Evolutionary conservation across 2,797 vertebrate genomes (phyloP).

Genomic region (Alcedo atthis): DNA sequence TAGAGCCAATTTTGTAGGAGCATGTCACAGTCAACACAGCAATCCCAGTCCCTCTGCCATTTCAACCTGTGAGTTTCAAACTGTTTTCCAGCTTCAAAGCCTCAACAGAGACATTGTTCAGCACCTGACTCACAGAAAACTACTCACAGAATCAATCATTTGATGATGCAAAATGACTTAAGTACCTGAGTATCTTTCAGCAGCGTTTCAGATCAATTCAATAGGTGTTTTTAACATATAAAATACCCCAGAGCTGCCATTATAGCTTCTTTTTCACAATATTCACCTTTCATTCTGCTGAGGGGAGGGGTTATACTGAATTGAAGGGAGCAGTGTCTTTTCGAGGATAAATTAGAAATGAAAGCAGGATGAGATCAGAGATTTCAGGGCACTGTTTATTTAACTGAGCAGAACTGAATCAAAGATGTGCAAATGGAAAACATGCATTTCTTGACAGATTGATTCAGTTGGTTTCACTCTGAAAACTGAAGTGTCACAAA

Average conservation of each 20-base stretch:
- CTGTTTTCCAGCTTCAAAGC: neutral
- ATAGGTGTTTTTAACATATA: neutral
- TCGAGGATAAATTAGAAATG: neutral
- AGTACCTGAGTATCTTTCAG: neutral
- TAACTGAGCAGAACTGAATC: conserved; percentile 14
- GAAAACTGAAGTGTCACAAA: neutral
- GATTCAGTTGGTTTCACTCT: neutral
- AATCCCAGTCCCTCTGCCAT: neutral
- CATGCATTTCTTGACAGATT: neutral
- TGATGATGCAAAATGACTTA: neutral
- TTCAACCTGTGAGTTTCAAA: neutral
- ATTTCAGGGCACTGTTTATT: neutral
- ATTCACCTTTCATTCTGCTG: neutral
- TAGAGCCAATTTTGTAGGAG: neutral
- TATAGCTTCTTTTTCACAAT: neutral
- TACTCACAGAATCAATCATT: neutral
- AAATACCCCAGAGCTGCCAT: neutral
- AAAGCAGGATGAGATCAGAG: conserved; percentile 9
- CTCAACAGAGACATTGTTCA: neutral
- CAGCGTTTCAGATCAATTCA: conserved; percentile 2
- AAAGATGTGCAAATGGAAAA: conserved; percentile 8
- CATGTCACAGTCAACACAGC: neutral
- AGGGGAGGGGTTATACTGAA: neutral
- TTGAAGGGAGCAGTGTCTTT: neutral
- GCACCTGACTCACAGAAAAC: neutral